Conservation (phyloP, 2,888 invertebrate species). For the Blera fallax region DNA sequence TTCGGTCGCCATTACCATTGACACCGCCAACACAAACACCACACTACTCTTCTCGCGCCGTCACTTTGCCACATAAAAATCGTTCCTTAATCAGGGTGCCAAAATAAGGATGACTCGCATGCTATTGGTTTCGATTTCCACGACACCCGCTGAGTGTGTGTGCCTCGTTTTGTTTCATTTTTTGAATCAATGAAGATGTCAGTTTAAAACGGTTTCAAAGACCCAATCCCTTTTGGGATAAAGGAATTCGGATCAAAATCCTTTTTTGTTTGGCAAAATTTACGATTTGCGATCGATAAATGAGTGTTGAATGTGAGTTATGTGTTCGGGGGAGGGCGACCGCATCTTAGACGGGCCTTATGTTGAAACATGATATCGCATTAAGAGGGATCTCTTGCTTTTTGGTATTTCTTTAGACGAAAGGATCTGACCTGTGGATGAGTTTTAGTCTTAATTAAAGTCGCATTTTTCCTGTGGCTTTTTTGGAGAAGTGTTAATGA, state of each 20-base stretch:
- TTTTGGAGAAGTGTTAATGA: constrained; percentile 35
- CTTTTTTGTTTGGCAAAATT: constrained; percentile 35
- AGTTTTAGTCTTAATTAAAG: constrained; percentile 62
- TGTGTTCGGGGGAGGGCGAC: constrained; percentile 51
- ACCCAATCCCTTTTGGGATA: background rate
- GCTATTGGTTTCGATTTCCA: constrained; percentile 28
- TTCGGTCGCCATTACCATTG: constrained; percentile 43
- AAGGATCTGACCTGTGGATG: constrained; percentile 36
- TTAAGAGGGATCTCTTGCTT: constrained; percentile 31
- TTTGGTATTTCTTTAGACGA: constrained; percentile 38
- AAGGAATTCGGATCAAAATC: constrained; percentile 30
- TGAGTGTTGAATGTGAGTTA: constrained; percentile 65
- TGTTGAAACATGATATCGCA: constrained; percentile 54
- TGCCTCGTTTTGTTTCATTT: constrained; percentile 29
- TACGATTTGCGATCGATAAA: constrained; percentile 65
- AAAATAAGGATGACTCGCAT: constrained; percentile 31
- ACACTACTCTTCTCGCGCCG: background rate
- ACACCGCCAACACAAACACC: constrained; percentile 50
- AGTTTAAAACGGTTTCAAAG: constrained; percentile 47
- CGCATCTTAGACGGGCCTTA: too few species aligned
- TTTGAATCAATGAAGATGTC: constrained; percentile 62
- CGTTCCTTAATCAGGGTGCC: constrained; percentile 48
- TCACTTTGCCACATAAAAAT: constrained; percentile 8
- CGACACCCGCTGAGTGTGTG: constrained; percentile 53
- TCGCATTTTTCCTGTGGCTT: constrained; percentile 36